Percentiles rank a stretch among this genome's conserved stretches.
These are phyloP conservation scores for Vimba vimba DNA, from an alignment of 2,113 vertebrate species.

Conservation along the genomic window DNA sequence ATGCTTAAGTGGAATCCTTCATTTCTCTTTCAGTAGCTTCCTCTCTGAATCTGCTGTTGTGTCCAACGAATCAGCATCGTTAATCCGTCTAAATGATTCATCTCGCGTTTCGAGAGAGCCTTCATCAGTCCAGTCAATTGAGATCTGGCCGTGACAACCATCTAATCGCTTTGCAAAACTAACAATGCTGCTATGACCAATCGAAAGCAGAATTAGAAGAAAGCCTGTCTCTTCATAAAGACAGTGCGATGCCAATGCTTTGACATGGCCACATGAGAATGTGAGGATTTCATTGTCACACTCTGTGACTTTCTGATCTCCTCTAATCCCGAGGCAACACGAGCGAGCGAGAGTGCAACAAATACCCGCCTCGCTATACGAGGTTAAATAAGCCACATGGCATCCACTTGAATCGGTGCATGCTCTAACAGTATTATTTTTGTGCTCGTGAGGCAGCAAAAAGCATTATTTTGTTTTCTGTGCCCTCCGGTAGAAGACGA, in stretches of 20 bases:
- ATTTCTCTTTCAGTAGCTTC: background rate
- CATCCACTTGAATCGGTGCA: constrained; percentile 40
- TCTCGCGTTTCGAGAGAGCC: background rate
- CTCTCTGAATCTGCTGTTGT: background rate
- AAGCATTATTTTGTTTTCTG: constrained; percentile 39
- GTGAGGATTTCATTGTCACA: constrained; percentile 38
- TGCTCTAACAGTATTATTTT: constrained; percentile 45
- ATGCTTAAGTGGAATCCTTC: constrained; percentile 12
- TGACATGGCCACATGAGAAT: constrained; percentile 9
- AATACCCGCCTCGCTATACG: constrained; percentile 26
- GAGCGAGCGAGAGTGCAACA: background rate
- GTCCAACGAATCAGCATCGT: background rate
- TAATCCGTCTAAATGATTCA: constrained; percentile 35
- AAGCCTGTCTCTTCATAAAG: background rate
- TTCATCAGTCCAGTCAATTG: constrained; percentile 23
- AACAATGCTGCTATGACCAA: background rate
- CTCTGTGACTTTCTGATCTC: constrained; percentile 38
- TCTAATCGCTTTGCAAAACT: background rate
- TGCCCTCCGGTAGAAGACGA: constrained; percentile 37
- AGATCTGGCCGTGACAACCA: background rate
- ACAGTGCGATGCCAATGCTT: no score
- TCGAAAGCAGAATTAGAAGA: background rate
- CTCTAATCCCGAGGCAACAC: constrained; percentile 39
- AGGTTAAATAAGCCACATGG: constrained; percentile 22
- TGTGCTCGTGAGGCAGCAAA: constrained; percentile 20